A percentile compares a stretch with the other conserved stretches of the same genome.
Evolutionary conservation across 92 coral and sea anemone species (phyloP).

Genomic region (Pocillopora grandis): DNA sequence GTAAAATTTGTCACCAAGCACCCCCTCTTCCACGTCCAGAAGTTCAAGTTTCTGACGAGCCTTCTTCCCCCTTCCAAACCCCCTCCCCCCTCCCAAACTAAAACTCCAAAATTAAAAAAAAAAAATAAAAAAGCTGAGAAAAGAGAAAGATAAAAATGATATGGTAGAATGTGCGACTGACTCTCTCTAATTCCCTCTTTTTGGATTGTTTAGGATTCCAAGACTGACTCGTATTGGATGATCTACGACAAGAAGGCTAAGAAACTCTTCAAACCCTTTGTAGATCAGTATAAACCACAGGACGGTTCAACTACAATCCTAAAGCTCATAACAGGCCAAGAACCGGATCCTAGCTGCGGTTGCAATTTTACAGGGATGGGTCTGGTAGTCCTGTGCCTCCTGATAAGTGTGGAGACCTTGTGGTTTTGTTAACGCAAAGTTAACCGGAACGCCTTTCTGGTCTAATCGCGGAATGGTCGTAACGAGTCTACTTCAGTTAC

Average conservation of each 20-base stretch:
- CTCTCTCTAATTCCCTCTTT: background rate
- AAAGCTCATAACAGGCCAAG: background rate
- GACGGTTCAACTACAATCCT: slow-evolving; percentile 15
- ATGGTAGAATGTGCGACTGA: too few species aligned
- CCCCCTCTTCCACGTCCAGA: too few species aligned
- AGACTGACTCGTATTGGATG: slow-evolving; percentile 2
- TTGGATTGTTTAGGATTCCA: slow-evolving; percentile 15
- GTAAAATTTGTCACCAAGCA: too few species aligned
- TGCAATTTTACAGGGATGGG: background rate
- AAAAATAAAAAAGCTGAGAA: too few species aligned
- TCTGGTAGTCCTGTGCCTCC: background rate
- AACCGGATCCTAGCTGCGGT: background rate
- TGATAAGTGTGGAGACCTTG: background rate
- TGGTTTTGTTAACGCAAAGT: background rate
- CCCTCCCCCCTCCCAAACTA: too few species aligned
- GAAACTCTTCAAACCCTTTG: slow-evolving; percentile 1
- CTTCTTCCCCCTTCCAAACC: too few species aligned
- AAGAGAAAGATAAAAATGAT: too few species aligned
- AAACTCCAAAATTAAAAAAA: too few species aligned
- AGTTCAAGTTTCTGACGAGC: too few species aligned
- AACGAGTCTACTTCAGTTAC: too few species aligned
- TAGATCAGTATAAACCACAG: slow-evolving; percentile 16
- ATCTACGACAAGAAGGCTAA: slow-evolving; percentile 17
- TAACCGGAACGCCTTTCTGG: too few species aligned
- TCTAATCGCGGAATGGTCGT: too few species aligned